phyloP scores from a whole-genome alignment of 2,888 invertebrate species.

The Choreutis nemorana region DNA sequence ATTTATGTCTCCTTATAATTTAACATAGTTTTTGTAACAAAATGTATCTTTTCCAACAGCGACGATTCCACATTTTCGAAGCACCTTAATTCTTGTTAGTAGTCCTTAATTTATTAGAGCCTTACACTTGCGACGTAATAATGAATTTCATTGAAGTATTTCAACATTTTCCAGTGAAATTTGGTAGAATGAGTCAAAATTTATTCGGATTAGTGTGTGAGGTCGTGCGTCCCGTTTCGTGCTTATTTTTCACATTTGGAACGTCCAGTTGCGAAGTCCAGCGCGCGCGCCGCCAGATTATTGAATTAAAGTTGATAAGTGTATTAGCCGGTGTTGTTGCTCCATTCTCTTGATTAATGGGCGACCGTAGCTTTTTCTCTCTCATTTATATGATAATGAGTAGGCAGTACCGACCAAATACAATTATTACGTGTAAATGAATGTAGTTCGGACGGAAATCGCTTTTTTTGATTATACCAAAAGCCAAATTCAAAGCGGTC shows the following conservation, averaged over 20 bases:
- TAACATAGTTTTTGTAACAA: slow-evolving; percentile 33
- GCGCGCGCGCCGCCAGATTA: slow-evolving; percentile 44
- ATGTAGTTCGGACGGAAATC: slow-evolving; percentile 38
- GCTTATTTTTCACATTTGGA: slow-evolving; percentile 55
- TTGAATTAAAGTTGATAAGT: slow-evolving; percentile 66
- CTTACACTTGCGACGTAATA: too few species aligned
- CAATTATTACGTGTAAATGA: slow-evolving; percentile 56
- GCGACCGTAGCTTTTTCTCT: slow-evolving; percentile 56
- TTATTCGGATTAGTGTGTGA: slow-evolving; percentile 53
- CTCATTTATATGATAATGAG: slow-evolving; percentile 65
- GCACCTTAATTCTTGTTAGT: slow-evolving; percentile 6
- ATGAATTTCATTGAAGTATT: too few species aligned
- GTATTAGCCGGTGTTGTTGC: slow-evolving; percentile 61
- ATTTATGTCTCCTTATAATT: slow-evolving; percentile 46
- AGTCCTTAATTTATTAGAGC: too few species aligned
- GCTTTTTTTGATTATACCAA: slow-evolving; percentile 31
- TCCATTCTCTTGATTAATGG: slow-evolving; percentile 60
- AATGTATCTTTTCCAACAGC: slow-evolving; percentile 20
- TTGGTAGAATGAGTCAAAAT: slow-evolving; percentile 27
- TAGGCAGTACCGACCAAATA: slow-evolving; percentile 42
- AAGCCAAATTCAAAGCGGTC: slow-evolving; percentile 9
- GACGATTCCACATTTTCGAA: slow-evolving; percentile 6
- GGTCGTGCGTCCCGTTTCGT: slow-evolving; percentile 41
- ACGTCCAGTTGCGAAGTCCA: slow-evolving; percentile 27
- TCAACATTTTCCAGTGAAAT: too few species aligned